Evolutionary conservation across 2,888 invertebrate genomes (phyloP), one percentile per base, ranked within the genome.

Genomic region (Sicus ferrugineus): DNA sequence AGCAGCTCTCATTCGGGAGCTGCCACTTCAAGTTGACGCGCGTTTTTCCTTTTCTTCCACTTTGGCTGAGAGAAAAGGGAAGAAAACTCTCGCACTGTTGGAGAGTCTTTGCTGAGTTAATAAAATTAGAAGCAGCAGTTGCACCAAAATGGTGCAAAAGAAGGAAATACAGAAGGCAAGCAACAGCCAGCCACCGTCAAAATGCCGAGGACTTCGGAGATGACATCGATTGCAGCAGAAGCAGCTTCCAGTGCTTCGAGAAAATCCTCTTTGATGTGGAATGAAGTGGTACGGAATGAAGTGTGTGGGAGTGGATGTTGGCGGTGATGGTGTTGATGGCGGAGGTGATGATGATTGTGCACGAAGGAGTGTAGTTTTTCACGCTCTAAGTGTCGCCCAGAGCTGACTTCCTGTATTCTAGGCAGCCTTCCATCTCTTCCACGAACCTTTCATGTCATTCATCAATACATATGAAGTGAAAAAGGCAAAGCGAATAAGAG

Each of bases 321-420:
- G 19, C 19, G n/a, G 14, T 48, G 48, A 19, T 48, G 48, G n/a
- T n/a, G n/a, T n/a, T n/a, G n/a, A n/a, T n/a, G n/a, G n/a, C n/a
- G n/a, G n/a, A n/a, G n/a, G n/a, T n/a, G n/a, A n/a, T n/a, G n/a
- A n/a, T n/a, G 28, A 56, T 16, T 16, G 26, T 79, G 80, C 80
- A 77, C 78, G 80, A 78, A n/a, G 81, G 11, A 78, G 77, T 78
- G 76, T 76, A 75, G 78, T 81, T 80, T 81, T 79, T 80, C 81
- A 77, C 76, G 76, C 75, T 76, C 73, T 71, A 74, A 76, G 78
- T 78, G 77, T 77, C 74, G 77, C 73, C 78, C 79, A 80, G 79
- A 80, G 80, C 78, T 78, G 79, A 81, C 80, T 81, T 80, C 76
- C 54, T 62, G 34, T 50, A 67, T 56, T 64, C 58, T n/a, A 46